Percentiles rank a stretch among this genome's conserved stretches.
These are phyloP conservation scores for Lerista edwardsae DNA, from an alignment of 2,797 vertebrate species.

Conservation along the genomic window DNA sequence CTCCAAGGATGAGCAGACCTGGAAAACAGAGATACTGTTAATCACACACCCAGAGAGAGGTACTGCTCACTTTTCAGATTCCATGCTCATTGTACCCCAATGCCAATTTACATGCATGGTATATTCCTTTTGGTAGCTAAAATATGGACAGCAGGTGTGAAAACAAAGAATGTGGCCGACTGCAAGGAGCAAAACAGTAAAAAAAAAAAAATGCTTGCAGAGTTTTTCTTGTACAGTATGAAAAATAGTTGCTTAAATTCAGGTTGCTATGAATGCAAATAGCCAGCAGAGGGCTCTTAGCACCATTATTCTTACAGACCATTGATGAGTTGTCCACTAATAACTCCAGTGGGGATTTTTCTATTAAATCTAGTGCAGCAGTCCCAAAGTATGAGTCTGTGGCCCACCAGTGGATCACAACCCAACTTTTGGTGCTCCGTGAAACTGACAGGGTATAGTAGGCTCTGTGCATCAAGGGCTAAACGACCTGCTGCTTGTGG, in stretches of 20 bases:
- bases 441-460: too few relatives aligned
- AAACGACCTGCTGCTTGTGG: too few relatives aligned
- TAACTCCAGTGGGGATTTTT: background rate
- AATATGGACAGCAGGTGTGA: background rate
- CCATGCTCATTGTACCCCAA: too few relatives aligned
- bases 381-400: too few relatives aligned
- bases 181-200: background rate
- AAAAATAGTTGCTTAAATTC: background rate
- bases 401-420: too few relatives aligned
- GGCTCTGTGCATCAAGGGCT: too few relatives aligned
- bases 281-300: conserved; percentile 32
- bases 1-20: too few relatives aligned
- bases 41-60: background rate
- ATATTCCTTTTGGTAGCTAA: background rate
- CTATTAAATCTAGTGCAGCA: background rate
- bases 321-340: background rate
- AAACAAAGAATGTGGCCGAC: background rate
- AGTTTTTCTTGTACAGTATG: background rate
- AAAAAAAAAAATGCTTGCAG: background rate
- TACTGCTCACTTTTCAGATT: background rate
- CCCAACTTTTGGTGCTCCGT: too few relatives aligned
- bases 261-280: background rate
- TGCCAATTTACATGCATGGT: too few relatives aligned
- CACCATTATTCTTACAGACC: background rate
- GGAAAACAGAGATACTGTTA: background rate